phyloP scores from a whole-genome alignment of 2,888 invertebrate genomes.

The Mayetiola destructor region DNA sequence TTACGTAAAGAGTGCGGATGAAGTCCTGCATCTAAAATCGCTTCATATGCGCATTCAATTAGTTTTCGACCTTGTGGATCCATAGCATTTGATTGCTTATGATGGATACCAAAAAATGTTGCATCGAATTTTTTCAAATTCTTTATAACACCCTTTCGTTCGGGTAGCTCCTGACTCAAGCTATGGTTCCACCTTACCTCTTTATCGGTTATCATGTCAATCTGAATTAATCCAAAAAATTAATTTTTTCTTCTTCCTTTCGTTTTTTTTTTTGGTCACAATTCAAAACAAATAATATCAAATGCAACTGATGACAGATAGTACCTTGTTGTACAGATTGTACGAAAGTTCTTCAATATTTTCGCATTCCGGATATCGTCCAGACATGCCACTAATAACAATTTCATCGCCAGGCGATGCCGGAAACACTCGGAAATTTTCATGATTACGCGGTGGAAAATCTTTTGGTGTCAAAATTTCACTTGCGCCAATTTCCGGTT shows the following conservation, averaged over 20 bases:
- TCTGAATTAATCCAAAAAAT: constrained; percentile 31
- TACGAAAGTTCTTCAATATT: constrained; percentile 54
- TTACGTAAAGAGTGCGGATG: constrained; percentile 53
- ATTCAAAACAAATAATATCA: not conserved
- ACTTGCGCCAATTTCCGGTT: too few species aligned
- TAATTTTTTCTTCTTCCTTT: not conserved
- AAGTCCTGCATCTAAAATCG: constrained; percentile 57
- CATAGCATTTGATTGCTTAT: constrained; percentile 60
- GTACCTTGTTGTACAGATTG: constrained; percentile 57
- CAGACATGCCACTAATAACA: constrained; percentile 52
- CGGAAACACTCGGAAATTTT: not conserved
- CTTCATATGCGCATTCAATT: constrained; percentile 63
- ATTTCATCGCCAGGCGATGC: constrained; percentile 42
- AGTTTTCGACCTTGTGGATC: constrained; percentile 66
- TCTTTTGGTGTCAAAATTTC: not conserved
- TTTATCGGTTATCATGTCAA: constrained; percentile 72
- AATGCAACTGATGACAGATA: constrained; percentile 10
- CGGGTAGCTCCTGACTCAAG: constrained; percentile 58
- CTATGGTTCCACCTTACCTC: constrained; percentile 57
- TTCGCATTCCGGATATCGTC: constrained; percentile 63
- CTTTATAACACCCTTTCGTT: constrained; percentile 55
- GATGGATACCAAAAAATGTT: constrained; percentile 58
- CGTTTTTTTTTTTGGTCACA: not conserved
- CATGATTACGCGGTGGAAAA: not conserved
- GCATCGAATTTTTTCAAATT: constrained; percentile 60